phyloP scores from a whole-genome alignment of 1,140 invertebrate genomes.

The Pteromalus puparum region DNA sequence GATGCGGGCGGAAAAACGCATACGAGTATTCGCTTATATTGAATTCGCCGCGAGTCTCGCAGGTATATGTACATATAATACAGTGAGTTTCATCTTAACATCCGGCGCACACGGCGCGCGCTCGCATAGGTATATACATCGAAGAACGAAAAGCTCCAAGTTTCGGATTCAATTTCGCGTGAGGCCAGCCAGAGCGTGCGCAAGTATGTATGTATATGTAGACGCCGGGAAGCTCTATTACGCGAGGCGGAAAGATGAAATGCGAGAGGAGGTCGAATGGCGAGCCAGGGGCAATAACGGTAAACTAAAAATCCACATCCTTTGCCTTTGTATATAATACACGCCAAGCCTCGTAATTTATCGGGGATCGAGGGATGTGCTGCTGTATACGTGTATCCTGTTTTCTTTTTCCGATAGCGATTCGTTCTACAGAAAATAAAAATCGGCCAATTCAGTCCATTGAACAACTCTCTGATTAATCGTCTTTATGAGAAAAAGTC shows the following conservation, averaged over 20 bases:
- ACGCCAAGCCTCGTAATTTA: slow-evolving; percentile 36
- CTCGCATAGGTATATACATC: neutral
- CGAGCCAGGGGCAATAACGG: slow-evolving; percentile 32
- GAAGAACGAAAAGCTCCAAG: slow-evolving; percentile 23
- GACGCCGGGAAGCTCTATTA: slow-evolving; percentile 52
- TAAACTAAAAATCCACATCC: slow-evolving; percentile 21
- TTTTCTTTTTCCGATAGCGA: neutral
- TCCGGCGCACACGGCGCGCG: neutral
- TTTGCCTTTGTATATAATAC: neutral
- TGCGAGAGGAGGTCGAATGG: slow-evolving; percentile 37
- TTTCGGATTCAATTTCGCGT: slow-evolving; percentile 52
- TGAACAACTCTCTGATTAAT: neutral
- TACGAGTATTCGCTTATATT: slow-evolving; percentile 43
- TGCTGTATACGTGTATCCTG: slow-evolving; percentile 19
- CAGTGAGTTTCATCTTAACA: neutral
- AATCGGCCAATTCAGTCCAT: neutral
- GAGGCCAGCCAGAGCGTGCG: neutral
- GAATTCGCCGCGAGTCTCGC: slow-evolving; percentile 42
- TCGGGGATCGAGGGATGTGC: neutral
- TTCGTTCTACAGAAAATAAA: neutral
- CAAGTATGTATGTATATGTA: slow-evolving; percentile 47
- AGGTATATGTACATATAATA: slow-evolving; percentile 14
- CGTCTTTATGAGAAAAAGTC: neutral
- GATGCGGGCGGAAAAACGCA: slow-evolving; percentile 36
- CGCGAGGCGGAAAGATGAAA: slow-evolving; percentile 47